Conservation (phyloP, 2,113 vertebrate species). For the Origma solitaria region DNA sequence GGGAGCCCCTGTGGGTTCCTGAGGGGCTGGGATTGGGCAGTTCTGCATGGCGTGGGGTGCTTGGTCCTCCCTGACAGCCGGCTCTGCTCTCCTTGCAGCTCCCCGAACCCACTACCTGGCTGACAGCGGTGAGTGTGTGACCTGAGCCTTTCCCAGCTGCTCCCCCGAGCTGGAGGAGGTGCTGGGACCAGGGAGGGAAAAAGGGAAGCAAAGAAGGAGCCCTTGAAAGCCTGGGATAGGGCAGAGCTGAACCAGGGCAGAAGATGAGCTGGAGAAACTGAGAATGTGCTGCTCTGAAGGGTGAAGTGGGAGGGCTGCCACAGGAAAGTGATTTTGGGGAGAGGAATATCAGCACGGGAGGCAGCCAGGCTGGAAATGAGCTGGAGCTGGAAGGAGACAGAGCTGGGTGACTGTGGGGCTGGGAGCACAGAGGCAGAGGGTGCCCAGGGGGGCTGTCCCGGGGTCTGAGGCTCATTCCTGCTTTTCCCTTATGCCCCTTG, state of each 20-base stretch:
- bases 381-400: neutral
- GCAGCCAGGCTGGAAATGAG: neutral
- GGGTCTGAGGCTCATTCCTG: neutral
- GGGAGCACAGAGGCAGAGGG: neutral
- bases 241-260: neutral
- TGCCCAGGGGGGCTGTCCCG: neutral
- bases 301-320: neutral
- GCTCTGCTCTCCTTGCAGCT: slow-evolving; percentile 75
- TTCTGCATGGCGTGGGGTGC: fast-evolving
- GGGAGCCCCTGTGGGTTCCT: neutral
- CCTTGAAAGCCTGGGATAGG: neutral
- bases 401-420: neutral
- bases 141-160: neutral
- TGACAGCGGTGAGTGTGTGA: slow-evolving; percentile 83
- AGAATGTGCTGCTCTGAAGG: neutral
- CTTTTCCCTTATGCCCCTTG: neutral
- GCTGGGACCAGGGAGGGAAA: neutral
- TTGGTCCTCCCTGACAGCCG: neutral
- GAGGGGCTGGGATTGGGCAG: neutral
- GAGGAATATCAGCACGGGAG: neutral
- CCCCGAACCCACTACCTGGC: slow-evolving; percentile 84
- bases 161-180: neutral
- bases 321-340: neutral
- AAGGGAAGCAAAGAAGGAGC: neutral
- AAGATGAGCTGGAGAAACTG: neutral